Evolutionary conservation across 2,797 vertebrate genomes (phyloP).

Genomic region (Etheostoma nigrum): DNA sequence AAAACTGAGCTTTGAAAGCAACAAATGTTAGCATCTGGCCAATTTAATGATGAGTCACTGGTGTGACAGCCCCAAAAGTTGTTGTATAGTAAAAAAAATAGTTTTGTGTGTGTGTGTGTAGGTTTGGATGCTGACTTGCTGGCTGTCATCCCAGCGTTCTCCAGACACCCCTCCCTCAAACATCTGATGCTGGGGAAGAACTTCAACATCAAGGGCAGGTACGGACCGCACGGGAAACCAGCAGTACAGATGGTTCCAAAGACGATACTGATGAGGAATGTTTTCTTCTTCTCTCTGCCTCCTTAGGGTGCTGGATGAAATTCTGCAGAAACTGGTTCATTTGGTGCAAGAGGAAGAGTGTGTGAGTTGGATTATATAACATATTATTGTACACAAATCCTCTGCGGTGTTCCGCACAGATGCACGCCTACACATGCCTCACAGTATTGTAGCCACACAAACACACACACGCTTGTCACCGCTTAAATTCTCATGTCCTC

Average conservation of each 20-base stretch:
- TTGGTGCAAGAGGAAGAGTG: constrained; percentile 95
- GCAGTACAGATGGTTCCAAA: constrained; percentile 51
- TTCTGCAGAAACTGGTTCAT: constrained; percentile 92
- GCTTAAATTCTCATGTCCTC: constrained; percentile 33
- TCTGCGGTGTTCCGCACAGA: constrained; percentile 48
- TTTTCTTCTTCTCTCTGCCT: constrained; percentile 57
- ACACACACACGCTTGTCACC: constrained; percentile 8
- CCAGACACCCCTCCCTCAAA: constrained; percentile 91
- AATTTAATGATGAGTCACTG: constrained; percentile 44
- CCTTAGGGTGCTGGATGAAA: constrained; percentile 91
- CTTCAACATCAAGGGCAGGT: constrained; percentile 96
- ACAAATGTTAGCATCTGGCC: constrained; percentile 41
- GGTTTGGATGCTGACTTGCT: constrained; percentile 91
- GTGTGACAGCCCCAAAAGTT: constrained; percentile 21
- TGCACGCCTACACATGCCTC: constrained; percentile 54
- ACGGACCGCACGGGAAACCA: constrained; percentile 21
- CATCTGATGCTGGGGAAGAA: constrained; percentile 94
- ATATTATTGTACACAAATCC: constrained; percentile 54
- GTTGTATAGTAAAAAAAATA: not conserved
- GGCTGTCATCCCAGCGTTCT: constrained; percentile 88
- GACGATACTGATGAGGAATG: constrained; percentile 62
- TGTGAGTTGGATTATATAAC: constrained; percentile 87
- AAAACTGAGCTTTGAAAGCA: constrained; percentile 21
- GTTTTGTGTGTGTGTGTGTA: constrained; percentile 57
- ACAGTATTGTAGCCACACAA: constrained; percentile 35